Percentiles rank a stretch among this genome's conserved stretches.
Evolutionary conservation across 2,888 invertebrate genomes (phyloP).

Genomic region (Dyspetes luteomarginatus): DNA sequence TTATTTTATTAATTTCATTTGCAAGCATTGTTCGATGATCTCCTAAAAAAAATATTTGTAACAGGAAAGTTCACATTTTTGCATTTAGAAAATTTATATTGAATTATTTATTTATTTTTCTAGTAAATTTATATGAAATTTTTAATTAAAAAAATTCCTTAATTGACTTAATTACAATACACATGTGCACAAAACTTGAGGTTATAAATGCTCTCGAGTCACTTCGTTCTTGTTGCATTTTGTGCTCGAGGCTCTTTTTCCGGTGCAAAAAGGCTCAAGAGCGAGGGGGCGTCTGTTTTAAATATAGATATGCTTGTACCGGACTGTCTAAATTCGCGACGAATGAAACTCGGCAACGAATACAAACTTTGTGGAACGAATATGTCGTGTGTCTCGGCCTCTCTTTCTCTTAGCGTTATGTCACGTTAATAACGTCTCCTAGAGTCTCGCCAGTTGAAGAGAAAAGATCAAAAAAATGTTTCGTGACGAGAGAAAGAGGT

Average conservation of each 20-base stretch:
- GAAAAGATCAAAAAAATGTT: constrained; percentile 49
- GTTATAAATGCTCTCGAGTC: constrained; percentile 24
- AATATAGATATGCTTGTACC: constrained; percentile 61
- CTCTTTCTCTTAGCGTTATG: constrained; percentile 75
- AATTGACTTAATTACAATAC: constrained; percentile 6
- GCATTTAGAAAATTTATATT: too few species aligned
- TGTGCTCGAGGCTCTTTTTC: constrained; percentile 43
- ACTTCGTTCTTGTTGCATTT: constrained; percentile 28
- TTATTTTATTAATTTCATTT: too few species aligned
- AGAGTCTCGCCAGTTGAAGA: constrained; percentile 59
- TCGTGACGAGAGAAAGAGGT: constrained; percentile 31
- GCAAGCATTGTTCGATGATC: too few species aligned
- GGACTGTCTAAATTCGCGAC: neutral
- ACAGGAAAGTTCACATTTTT: too few species aligned
- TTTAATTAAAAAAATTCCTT: neutral
- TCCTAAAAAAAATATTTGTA: too few species aligned
- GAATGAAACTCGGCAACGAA: constrained; percentile 30
- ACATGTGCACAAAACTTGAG: constrained; percentile 39
- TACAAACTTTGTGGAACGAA: constrained; percentile 54
- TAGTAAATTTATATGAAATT: neutral
- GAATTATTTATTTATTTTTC: too few species aligned
- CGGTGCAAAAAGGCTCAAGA: constrained; percentile 27
- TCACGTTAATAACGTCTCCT: constrained; percentile 79
- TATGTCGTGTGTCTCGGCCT: constrained; percentile 40
- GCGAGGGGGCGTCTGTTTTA: constrained; percentile 68